Conservation (phyloP, 2,797 vertebrate genomes). For the Falco cherrug region DNA sequence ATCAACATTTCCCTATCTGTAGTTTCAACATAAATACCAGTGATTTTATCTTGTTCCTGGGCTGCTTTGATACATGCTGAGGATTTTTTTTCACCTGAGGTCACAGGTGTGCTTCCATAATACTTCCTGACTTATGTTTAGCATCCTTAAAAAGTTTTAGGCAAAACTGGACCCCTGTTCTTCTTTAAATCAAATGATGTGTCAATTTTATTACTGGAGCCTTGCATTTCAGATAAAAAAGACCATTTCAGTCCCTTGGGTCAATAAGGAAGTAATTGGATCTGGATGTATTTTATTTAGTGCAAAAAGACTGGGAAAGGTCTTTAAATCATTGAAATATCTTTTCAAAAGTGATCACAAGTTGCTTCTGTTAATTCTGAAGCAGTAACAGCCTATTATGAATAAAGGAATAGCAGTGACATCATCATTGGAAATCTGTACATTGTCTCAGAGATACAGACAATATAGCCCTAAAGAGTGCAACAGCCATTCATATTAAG, state of each 20-base stretch:
- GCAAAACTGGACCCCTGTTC: neutral
- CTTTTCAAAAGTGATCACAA: neutral
- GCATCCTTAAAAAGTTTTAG: neutral
- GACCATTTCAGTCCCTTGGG: rapidly evolving
- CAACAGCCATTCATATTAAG: neutral
- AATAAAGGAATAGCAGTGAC: neutral
- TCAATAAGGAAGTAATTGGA: neutral
- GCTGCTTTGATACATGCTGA: neutral
- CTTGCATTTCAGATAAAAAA: neutral
- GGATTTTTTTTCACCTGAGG: neutral
- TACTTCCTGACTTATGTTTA: neutral
- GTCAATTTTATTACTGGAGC: neutral
- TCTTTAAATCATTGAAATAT: neutral
- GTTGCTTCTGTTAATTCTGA: neutral
- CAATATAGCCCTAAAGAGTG: neutral
- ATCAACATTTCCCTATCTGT: neutral
- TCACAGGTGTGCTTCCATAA: constrained; percentile 30
- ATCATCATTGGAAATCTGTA: neutral
- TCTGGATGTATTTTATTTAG: neutral
- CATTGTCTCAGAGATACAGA: neutral
- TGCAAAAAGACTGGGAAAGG: neutral
- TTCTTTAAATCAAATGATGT: neutral
- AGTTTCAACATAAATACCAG: neutral
- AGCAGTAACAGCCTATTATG: neutral
- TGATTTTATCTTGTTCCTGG: neutral